Evolutionary conservation across 2,888 invertebrate species (phyloP).

Genomic region (Villa cingulata): DNA sequence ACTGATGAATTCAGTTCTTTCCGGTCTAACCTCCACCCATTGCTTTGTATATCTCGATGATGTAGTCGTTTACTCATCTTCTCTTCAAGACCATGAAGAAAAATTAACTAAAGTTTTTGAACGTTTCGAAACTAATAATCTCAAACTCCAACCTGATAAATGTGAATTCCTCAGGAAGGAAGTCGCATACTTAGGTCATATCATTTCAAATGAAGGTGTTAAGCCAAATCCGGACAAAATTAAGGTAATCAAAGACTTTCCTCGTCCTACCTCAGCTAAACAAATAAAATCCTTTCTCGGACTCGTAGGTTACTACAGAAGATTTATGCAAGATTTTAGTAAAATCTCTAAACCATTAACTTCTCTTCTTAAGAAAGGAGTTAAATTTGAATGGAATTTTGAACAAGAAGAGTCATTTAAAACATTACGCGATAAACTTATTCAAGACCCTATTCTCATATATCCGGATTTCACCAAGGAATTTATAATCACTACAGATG

Average conservation of each 20-base stretch:
- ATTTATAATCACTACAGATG: background rate
- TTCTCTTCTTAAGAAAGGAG: background rate
- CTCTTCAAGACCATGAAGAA: conserved; percentile 1
- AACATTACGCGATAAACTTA: background rate
- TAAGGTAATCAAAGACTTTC: conserved; percentile 3
- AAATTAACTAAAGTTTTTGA: conserved; percentile 5
- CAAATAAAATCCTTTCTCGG: conserved; percentile 17
- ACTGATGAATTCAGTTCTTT: conserved; percentile 10
- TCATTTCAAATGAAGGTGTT: conserved; percentile 4
- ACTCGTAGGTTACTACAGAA: conserved; percentile 14
- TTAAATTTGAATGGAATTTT: conserved; percentile 1
- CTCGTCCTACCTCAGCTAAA: conserved; percentile 14
- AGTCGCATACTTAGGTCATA: conserved; percentile 7
- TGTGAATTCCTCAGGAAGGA: conserved; percentile 7
- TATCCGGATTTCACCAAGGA: background rate
- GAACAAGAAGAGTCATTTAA: conserved; percentile 4
- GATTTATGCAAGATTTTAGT: conserved; percentile 5
- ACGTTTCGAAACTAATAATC: conserved; percentile 1
- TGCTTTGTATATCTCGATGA: conserved; percentile 12
- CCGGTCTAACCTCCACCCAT: conserved; percentile 3
- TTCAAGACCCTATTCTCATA: background rate
- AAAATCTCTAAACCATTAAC: background rate
- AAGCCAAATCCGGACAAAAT: conserved; percentile 2
- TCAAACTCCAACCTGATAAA: conserved; percentile 8
- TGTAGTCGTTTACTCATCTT: conserved; percentile 8